These are phyloP conservation scores for Acanthosepion lycidas DNA, from an alignment of 2,888 invertebrate species.

Conservation along the genomic window DNA sequence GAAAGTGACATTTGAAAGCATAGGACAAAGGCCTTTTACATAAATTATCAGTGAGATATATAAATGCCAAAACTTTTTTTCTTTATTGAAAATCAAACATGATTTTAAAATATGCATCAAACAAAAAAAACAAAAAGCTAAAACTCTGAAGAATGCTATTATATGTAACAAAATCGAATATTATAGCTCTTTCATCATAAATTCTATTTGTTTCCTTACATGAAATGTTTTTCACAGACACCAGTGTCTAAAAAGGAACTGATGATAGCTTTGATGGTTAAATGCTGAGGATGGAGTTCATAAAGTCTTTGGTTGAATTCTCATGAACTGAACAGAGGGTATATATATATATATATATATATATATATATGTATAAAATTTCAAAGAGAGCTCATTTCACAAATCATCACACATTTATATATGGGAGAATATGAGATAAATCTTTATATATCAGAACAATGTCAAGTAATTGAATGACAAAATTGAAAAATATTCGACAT, in stretches of 20 bases:
- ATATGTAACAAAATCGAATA: neutral
- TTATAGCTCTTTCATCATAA: constrained; percentile 1
- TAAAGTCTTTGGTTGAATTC: neutral
- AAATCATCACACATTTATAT: too few relatives aligned
- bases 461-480: too few relatives aligned
- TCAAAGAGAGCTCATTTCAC: too few relatives aligned
- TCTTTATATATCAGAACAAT: too few relatives aligned
- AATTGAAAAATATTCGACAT: too few relatives aligned
- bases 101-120: neutral
- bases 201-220: neutral
- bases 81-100: neutral
- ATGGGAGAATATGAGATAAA: too few relatives aligned
- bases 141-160: constrained; percentile 6
- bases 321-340: neutral
- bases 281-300: neutral
- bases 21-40: neutral
- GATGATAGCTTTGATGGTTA: neutral
- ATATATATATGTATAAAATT: too few relatives aligned
- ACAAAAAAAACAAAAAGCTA: neutral
- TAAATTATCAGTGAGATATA: constrained; percentile 4
- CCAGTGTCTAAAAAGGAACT: neutral
- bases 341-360: too few relatives aligned
- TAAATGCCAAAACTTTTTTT: neutral
- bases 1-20: constrained; percentile 8
- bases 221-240: neutral